Conservation (phyloP, 64 coral and sea anemone species). For the Pocillopora verrucosa region DNA sequence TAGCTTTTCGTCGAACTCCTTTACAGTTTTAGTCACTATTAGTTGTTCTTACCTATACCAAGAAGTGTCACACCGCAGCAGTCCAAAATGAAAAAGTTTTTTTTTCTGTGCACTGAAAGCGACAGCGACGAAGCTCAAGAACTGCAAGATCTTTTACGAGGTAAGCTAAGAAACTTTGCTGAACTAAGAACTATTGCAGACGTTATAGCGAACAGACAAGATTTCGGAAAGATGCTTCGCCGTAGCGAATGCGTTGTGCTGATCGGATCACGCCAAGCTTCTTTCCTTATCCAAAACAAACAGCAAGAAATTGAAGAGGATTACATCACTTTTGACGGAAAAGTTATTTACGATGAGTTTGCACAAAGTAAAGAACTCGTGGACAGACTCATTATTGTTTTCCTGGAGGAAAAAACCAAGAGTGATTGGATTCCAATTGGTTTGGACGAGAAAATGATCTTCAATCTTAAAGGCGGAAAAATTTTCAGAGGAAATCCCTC, state of each 20-base stretch:
- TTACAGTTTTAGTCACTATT: no score
- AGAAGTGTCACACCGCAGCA: no score
- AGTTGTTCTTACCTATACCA: no score
- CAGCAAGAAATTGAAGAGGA: conserved; percentile 30
- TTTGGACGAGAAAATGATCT: conserved; percentile 19
- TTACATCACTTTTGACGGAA: conserved; percentile 31
- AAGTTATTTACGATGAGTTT: conserved; percentile 21
- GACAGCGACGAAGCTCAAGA: conserved; percentile 37
- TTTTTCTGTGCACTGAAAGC: conserved; percentile 25
- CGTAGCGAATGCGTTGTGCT: conserved; percentile 10
- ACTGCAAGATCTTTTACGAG: conserved; percentile 36
- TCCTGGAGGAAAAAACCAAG: neutral
- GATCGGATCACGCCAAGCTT: conserved; percentile 32
- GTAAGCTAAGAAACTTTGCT: neutral
- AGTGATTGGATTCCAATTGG: conserved; percentile 10
- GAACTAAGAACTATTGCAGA: conserved; percentile 23
- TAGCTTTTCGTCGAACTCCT: neutral
- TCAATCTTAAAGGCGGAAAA: neutral
- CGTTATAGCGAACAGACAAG: conserved; percentile 6
- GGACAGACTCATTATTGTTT: conserved; percentile 33
- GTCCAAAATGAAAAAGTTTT: conserved; percentile 21
- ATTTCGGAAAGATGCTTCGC: neutral
- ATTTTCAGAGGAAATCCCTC: conserved; percentile 4
- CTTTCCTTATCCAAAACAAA: conserved; percentile 22
- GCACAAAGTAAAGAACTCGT: neutral